Percentiles rank a stretch among this genome's conserved stretches.
These are phyloP conservation scores for Pyrocoelia pectoralis DNA, from an alignment of 2,888 invertebrate species.

Conservation along the genomic window DNA sequence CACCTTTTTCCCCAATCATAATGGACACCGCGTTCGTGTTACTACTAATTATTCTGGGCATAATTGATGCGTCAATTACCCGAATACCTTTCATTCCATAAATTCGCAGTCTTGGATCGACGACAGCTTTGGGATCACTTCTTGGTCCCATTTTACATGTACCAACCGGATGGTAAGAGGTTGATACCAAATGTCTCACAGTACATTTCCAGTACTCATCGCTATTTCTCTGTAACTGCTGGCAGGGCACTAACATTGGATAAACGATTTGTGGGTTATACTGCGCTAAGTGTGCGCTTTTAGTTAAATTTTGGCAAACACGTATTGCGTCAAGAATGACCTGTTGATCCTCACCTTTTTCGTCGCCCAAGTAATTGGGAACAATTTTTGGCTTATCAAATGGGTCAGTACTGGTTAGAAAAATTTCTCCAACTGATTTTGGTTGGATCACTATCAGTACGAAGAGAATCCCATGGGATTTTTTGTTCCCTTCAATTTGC, in stretches of 20 bases:
- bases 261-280: background rate
- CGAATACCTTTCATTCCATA: background rate
- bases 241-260: conserved; percentile 44
- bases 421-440: conserved; percentile 13
- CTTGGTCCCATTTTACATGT: conserved; percentile 78
- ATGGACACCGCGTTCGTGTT: background rate
- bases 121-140: conserved; percentile 76
- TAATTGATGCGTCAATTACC: background rate
- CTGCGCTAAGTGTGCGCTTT: conserved; percentile 2
- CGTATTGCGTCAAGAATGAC: conserved; percentile 5
- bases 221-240: conserved; percentile 45
- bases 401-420: background rate
- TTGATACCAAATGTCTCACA: conserved; percentile 39
- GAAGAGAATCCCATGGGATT: background rate
- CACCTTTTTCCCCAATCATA: background rate
- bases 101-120: conserved; percentile 61
- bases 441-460: background rate
- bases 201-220: conserved; percentile 66
- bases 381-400: conserved; percentile 63
- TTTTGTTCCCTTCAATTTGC: background rate
- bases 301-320: background rate
- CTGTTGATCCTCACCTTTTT: background rate
- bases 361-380: conserved; percentile 66
- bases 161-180: conserved; percentile 40
- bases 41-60: background rate